phyloP scores from a whole-genome alignment of 1,140 invertebrate species.

The Ridgeia piscesae region DNA sequence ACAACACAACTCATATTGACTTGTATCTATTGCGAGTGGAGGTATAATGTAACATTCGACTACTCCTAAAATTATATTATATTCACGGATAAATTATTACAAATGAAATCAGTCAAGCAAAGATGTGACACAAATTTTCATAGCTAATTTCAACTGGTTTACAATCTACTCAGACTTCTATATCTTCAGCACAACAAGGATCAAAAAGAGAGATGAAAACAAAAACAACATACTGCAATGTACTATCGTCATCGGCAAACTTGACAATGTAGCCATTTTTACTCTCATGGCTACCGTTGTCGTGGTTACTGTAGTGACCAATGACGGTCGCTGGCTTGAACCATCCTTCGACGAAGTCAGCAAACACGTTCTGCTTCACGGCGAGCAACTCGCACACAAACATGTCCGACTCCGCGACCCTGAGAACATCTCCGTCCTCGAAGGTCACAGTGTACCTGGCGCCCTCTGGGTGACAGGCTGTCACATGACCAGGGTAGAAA shows the following conservation, averaged over 20 bases:
- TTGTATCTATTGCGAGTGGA: too few relatives aligned
- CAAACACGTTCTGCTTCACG: conserved; percentile 44
- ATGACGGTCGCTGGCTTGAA: conserved; percentile 41
- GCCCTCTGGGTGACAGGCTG: not conserved
- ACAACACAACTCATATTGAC: too few relatives aligned
- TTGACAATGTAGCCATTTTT: conserved; percentile 29
- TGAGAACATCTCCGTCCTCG: conserved; percentile 38
- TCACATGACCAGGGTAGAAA: conserved; percentile 43
- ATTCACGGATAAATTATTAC: too few relatives aligned
- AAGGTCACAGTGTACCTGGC: conserved; percentile 18
- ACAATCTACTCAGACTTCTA: too few relatives aligned
- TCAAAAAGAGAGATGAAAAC: not conserved
- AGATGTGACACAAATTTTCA: too few relatives aligned
- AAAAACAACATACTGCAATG: not conserved
- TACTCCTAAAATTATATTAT: too few relatives aligned
- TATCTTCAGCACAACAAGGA: not conserved
- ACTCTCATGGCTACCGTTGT: conserved; percentile 12
- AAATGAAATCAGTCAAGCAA: too few relatives aligned
- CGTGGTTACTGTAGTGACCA: conserved; percentile 26
- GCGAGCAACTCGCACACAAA: conserved; percentile 39
- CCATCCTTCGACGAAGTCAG: conserved; percentile 33
- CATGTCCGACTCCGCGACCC: conserved; percentile 35
- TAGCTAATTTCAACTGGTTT: too few relatives aligned
- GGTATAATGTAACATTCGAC: too few relatives aligned
- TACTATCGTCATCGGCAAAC: not conserved